Base-by-base conservation (phyloP, 1,140 invertebrate genomes). In the Leguminivora glycinivorella region DNA sequence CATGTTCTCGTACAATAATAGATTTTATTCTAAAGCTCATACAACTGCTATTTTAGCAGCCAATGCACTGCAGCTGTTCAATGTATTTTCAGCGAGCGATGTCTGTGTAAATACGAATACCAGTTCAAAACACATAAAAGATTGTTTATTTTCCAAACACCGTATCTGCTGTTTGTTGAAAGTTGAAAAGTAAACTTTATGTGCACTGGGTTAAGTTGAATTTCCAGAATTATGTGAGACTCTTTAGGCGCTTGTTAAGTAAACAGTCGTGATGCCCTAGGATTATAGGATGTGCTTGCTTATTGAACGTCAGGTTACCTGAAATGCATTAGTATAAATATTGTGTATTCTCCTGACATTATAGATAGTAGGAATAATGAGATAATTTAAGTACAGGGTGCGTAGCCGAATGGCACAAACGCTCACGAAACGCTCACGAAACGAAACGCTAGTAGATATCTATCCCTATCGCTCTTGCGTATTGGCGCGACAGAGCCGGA, bases 11-110 rank as follows among this genome's bases (percentile, higher is more conserved):
- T 56, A 56, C 12, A 58, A 58, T 12, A 58, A 58, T n/a, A 9
- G 4, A 25, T 14, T 58, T 58, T 29, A 58, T 58, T 58, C 12
- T 4, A 7, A 58, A 25, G 56, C 22, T 25, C 4, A 1, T 58
- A 58, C 56, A 25, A 25, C 7, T 58, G 22, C 19, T 58, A 58
- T 58, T 58, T 58, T 0, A 58, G 10, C 12, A 9, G 25, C 9
- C 19, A 19, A 24, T 58, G 56, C 56, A 29, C 22, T 58, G 56
- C 56, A 26, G 56, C 22, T 58, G 56, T 58, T 58, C 56, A 58
- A 58, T 58, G 56, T 58, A 26, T 58, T 58, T 25, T 12, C 12
- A 58, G 22, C 56, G 25, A 25, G 19, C 22, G 24, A 58, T 14
- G 22, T 25, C 22, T 58, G 56, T 58, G 56, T 58, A 58, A 58